Conservation (phyloP, 2,113 vertebrate genomes). For the Motacilla tschutschensis region DNA sequence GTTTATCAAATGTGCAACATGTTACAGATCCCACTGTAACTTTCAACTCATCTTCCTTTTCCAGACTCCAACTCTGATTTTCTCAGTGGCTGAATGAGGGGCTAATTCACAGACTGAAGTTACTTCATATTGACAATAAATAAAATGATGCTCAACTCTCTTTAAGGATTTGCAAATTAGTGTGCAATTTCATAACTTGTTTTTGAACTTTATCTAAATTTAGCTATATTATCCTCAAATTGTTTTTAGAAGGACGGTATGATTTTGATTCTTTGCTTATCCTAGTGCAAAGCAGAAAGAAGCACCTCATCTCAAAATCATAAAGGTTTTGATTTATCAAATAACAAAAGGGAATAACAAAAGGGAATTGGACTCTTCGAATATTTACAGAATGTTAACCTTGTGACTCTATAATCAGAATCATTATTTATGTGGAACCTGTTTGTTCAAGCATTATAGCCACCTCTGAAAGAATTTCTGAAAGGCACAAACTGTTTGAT, state of each 20-base stretch:
- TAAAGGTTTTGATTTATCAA: background rate
- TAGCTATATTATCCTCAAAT: background rate
- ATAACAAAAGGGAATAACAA: too few relatives aligned
- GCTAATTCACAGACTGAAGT: background rate
- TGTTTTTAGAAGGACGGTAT: background rate
- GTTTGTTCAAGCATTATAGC: slow-evolving; percentile 14
- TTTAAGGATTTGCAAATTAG: background rate
- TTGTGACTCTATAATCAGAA: slow-evolving; percentile 33
- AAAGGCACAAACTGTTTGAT: slow-evolving; percentile 3
- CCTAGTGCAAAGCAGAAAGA: background rate
- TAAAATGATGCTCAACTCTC: background rate
- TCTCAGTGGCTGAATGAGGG: background rate
- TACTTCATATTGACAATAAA: background rate
- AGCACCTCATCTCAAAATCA: background rate
- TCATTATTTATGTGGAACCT: slow-evolving; percentile 25
- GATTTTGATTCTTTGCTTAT: background rate
- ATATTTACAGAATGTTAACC: slow-evolving; percentile 22
- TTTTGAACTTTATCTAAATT: background rate
- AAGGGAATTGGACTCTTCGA: background rate
- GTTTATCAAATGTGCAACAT: background rate
- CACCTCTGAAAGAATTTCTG: slow-evolving; percentile 2
- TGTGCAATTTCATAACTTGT: background rate
- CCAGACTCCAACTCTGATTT: background rate
- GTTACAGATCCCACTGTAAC: background rate
- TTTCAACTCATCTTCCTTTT: background rate